Evolutionary conservation across 2,797 vertebrate genomes (phyloP).

Genomic region (Margarornis squamiger): DNA sequence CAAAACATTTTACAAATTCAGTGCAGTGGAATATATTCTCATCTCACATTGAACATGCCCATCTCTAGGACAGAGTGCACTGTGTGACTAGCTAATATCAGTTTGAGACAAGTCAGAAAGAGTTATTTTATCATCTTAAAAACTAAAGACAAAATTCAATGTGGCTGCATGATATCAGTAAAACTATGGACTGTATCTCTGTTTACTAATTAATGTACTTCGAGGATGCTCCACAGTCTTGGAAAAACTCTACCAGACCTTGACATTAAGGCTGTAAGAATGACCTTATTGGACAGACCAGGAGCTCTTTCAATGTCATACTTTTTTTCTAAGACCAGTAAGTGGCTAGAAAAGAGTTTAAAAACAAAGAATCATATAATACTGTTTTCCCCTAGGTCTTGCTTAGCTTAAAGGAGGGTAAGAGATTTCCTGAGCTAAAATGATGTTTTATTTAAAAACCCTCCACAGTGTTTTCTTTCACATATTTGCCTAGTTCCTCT

Average conservation of each 20-base stretch:
- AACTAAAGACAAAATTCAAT: background rate
- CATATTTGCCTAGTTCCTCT: background rate
- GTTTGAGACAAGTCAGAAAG: background rate
- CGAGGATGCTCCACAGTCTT: background rate
- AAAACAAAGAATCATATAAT: background rate
- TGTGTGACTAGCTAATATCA: background rate
- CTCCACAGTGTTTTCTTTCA: background rate
- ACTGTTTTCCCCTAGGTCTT: background rate
- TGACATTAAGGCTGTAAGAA: background rate
- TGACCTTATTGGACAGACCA: background rate
- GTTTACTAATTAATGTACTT: background rate
- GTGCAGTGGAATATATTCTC: background rate
- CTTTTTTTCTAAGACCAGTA: background rate
- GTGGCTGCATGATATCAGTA: background rate
- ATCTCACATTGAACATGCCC: background rate
- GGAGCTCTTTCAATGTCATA: background rate
- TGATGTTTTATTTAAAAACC: background rate
- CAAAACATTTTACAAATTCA: constrained; percentile 35
- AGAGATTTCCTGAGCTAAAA: background rate
- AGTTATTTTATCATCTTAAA: background rate
- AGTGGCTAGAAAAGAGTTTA: background rate
- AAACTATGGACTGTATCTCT: background rate
- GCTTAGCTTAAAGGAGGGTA: background rate
- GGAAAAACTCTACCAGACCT: background rate
- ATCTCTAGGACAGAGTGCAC: background rate